phyloP scores from a whole-genome alignment of 1,140 invertebrate genomes.

The Cotesia glomerata region DNA sequence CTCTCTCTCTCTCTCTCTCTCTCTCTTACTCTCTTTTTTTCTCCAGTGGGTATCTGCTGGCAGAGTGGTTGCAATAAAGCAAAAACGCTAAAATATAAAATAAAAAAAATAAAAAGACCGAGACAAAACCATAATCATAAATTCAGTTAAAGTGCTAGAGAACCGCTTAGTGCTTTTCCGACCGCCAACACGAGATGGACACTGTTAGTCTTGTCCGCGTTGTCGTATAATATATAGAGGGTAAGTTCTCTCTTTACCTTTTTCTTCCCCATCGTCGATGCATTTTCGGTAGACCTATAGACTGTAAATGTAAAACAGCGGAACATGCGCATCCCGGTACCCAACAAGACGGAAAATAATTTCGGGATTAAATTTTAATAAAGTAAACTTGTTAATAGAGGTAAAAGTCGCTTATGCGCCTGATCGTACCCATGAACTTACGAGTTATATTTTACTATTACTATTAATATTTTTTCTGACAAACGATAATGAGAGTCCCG shows the following conservation, averaged over 20 bases:
- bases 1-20: conserved; percentile 29
- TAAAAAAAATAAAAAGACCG: conserved; percentile 34
- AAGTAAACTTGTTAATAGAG: conserved; percentile 30
- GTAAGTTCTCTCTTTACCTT: conserved; percentile 33
- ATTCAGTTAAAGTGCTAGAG: conserved; percentile 54
- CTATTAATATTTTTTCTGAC: background rate
- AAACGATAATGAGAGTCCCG: no score
- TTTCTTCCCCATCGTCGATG: background rate
- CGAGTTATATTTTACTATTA: background rate
- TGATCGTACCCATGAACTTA: conserved; percentile 15
- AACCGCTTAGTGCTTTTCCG: conserved; percentile 45
- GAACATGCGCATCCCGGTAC: conserved; percentile 9
- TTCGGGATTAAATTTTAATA: conserved; percentile 37
- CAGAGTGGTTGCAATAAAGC: conserved; percentile 39
- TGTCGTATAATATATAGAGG: conserved; percentile 17
- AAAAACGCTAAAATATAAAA: conserved; percentile 34
- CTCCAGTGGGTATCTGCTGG: conserved; percentile 28
- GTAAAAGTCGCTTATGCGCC: conserved; percentile 15
- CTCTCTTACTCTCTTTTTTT: no score
- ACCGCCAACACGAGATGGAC: conserved; percentile 19
- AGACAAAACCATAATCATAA: conserved; percentile 55
- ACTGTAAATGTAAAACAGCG: background rate
- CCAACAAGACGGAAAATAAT: conserved; percentile 33
- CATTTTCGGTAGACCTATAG: conserved; percentile 13
- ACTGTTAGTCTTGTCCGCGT: conserved; percentile 36